Percentiles rank a stretch among this genome's conserved stretches.
phyloP scores from a whole-genome alignment of 2,888 invertebrate species.

The Caradrina clavipalpis region DNA sequence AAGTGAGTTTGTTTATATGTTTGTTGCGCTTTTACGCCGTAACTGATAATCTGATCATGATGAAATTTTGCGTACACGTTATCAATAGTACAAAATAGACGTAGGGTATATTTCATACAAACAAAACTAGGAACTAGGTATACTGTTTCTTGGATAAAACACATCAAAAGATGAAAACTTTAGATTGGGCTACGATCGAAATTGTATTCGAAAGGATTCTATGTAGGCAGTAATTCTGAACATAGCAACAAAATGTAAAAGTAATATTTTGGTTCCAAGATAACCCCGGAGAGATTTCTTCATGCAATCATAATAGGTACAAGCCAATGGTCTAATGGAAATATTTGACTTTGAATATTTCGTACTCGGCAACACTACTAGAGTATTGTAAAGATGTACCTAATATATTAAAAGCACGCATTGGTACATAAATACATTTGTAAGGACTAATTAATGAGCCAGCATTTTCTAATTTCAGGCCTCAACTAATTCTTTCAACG shows the following conservation, averaged over 20 bases:
- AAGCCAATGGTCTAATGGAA: not conserved
- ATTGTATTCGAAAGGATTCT: too few species aligned
- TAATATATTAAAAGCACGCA: too few species aligned
- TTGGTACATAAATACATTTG: not conserved
- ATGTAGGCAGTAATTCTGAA: too few species aligned
- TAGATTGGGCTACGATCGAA: not conserved
- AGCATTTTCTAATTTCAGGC: slow-evolving; percentile 10
- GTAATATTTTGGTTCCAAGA: not conserved
- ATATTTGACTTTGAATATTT: not conserved
- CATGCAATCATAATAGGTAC: slow-evolving; percentile 3
- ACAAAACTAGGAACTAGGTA: too few species aligned
- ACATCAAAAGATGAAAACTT: too few species aligned
- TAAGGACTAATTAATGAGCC: not conserved
- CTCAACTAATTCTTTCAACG: not conserved
- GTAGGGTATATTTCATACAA: too few species aligned
- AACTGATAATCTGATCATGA: too few species aligned
- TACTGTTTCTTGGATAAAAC: too few species aligned
- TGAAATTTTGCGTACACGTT: too few species aligned
- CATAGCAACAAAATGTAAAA: slow-evolving; percentile 2
- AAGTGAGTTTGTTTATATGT: too few species aligned
- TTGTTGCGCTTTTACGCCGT: too few species aligned
- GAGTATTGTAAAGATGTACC: not conserved
- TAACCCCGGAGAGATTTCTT: slow-evolving; percentile 21
- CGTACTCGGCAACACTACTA: not conserved
- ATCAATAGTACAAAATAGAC: too few species aligned